Conservation (phyloP, 2,797 vertebrate genomes). For the Okamejei kenojei region DNA sequence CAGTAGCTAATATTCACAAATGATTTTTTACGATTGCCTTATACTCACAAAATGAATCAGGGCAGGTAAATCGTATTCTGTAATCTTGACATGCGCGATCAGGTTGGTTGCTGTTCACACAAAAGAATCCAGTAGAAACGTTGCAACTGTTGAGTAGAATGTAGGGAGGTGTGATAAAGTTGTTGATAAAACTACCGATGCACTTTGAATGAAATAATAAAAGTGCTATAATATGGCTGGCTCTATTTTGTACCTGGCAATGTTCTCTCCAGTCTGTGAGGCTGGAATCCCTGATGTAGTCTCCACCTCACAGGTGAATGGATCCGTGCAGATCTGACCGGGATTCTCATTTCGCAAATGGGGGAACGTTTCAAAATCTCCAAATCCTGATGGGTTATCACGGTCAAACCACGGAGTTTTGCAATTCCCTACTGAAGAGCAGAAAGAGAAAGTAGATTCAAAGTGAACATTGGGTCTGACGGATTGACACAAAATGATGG, state of each 20-base stretch:
- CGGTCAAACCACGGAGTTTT: no score
- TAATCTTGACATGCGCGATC: not conserved
- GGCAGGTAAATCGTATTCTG: conserved; percentile 1
- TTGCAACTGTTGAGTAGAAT: not conserved
- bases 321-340: not conserved
- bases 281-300: no score
- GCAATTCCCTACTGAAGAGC: no score
- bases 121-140: not conserved
- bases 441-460: no score
- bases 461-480: no score
- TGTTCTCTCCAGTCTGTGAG: no score
- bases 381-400: not conserved
- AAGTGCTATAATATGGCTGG: no score
- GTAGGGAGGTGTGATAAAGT: not conserved
- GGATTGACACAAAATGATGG: no score
- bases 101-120: not conserved
- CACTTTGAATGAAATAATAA: no score
- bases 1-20: not conserved
- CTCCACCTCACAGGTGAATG: not conserved
- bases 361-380: not conserved
- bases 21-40: not conserved
- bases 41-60: not conserved
- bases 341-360: not conserved
- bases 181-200: not conserved
- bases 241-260: no score